Evolutionary conservation across 2,113 vertebrate genomes (phyloP), one percentile per base, ranked within the genome.

Genomic region (Antennarius striatus): DNA sequence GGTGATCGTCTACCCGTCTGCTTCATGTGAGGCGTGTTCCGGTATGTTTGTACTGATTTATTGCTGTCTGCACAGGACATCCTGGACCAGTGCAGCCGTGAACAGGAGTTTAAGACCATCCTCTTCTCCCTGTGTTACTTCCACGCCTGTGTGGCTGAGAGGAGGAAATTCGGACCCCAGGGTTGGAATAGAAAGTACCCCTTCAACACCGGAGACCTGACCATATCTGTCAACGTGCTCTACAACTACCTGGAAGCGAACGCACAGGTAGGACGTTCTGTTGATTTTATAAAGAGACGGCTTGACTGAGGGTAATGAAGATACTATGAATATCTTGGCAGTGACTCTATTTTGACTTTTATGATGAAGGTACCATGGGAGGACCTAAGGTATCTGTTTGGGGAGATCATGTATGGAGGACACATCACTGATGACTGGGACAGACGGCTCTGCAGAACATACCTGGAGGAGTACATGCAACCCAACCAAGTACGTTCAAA

Each of bases 361-460:
- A 45, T 59, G 28, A 28, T 68, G 63, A 68, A 93, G 92, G 93
- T 94, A 56, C 93, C 94, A 0, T 94, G 92, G 93, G 94, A 95
- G 81, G 93, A 95, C 71, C 90, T 95, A 47, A 88, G 89, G 15
- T 94, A 94, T 78, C 88, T 95, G 54, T 94, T 94, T 89, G 94
- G 93, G 4, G 93, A 94, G 81, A 94, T 95, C 63, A 95, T 94
- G 93, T 94, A 93, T n/a, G 93, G 93, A 49, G 93, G 94, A 72
- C 94, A 95, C 86, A 94, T 95, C 82, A 95, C 94, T 7, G 92
- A 94, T 36, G 91, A 94, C 88, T 94, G 93, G 92, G 93, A 94
- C 84, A 88, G 93, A 66, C 86, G 92, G 48, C 90, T 95, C 17
- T 94, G 94, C 73, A 89, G 90, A 45, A 93, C 92, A 2, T 94